A percentile compares a stretch with the other conserved stretches of the same genome.
Conservation (phyloP, 2,888 invertebrate species). For the Drosophila lutescens region DNA sequence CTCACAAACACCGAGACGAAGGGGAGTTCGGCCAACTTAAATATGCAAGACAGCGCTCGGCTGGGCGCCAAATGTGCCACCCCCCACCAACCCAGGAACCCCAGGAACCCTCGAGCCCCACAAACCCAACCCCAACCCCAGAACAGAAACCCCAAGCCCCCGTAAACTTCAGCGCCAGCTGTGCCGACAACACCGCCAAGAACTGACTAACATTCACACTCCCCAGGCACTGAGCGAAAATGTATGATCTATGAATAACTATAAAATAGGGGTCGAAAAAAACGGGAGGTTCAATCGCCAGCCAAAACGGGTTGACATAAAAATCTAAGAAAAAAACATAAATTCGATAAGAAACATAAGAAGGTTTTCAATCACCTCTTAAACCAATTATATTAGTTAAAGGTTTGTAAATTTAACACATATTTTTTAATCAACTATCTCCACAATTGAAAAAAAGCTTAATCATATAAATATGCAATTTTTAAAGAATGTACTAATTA, state of each 20-base stretch:
- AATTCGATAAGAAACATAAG: neutral
- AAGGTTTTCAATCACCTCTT: neutral
- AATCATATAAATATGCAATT: too few relatives aligned
- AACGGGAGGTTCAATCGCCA: neutral
- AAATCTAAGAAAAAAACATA: neutral
- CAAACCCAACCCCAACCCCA: neutral
- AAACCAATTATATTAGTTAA: too few relatives aligned
- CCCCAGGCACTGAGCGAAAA: slow-evolving; percentile 13
- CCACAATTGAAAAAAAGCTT: too few relatives aligned
- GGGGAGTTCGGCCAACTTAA: slow-evolving; percentile 53
- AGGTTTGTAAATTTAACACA: too few relatives aligned
- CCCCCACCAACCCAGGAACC: slow-evolving; percentile 4
- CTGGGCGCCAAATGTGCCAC: slow-evolving; percentile 70
- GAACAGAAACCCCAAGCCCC: slow-evolving; percentile 1
- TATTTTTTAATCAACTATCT: too few relatives aligned
- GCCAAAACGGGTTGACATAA: neutral
- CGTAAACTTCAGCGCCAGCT: slow-evolving; percentile 23
- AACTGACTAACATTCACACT: slow-evolving; percentile 31
- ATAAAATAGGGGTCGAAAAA: neutral
- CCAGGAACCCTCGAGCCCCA: too few relatives aligned
- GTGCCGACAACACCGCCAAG: slow-evolving; percentile 28
- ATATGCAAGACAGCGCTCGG: slow-evolving; percentile 72
- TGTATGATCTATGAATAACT: neutral
- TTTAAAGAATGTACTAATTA: too few relatives aligned
- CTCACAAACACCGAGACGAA: neutral